Evolutionary conservation across 2,113 vertebrate species (phyloP), one percentile per base, ranked within the genome.

Genomic region (Macquaria ambigua): DNA sequence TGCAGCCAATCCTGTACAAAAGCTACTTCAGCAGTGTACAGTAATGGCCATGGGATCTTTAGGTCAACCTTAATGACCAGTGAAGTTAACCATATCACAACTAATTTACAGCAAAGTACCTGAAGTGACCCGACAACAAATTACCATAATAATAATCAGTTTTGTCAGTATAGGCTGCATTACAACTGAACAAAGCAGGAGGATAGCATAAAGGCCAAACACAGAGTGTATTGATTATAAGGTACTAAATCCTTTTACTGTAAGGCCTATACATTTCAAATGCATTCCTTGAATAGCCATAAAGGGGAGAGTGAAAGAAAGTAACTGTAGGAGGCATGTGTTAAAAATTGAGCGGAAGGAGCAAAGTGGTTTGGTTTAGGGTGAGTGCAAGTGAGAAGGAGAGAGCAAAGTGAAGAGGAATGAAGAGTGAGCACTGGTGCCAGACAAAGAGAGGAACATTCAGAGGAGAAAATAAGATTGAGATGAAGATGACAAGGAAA

Each of bases 401-500:
- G 63, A 50, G 14, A 79, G 50, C 4, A 34, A 48, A 80, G 56
- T 23, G 31, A 74, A 21, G 21, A 41, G 34, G n/a, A 71, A 56
- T 25, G 50, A 79, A 46, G 37, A 72, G 46, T 25, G 71, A 80
- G 69, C 61, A 73, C 48, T 52, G 25, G 56, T 41, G 55, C 37
- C 28, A 85, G 61, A 73, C 21, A 71, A 61, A 73, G 61, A 66
- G 63, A 66, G 63, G 31, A 83, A 25, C 21, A 73, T 85, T 86
- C 62, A 78, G 55, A 52, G 41, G 46, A 74, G 21, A 72, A 72
- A 73, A 55, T 62, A 63, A 48, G 55, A 89, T 48, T 37, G 62
- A 84, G 83, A 90, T 34, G 59, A 84, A 76, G 82, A 87, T 83
- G 85, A 86, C 75, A 75, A 74, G 41, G 68, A 76, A 81, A 82